Base-by-base conservation (phyloP, 1,140 invertebrate species). In the Hesperophylax magnus region DNA sequence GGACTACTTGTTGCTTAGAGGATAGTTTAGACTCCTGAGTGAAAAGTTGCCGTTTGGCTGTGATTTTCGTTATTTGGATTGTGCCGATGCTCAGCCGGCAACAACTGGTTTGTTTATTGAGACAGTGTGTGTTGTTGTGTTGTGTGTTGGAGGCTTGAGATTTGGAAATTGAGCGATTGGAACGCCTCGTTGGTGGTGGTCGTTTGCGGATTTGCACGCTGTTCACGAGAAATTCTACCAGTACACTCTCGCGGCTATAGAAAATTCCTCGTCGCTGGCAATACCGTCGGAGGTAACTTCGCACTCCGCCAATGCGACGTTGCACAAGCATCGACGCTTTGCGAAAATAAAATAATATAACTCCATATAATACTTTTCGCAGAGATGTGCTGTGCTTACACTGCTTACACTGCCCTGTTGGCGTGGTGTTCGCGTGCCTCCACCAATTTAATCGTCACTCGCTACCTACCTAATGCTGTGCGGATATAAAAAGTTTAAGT, bases 221-320 rank as follows among this genome's bases (percentile, higher is more conserved):
- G 69, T 20, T 20, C 47, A 52, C 69, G 52, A 72, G 69, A 72
- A 53, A 54, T 72, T 72, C 52, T 72, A 72, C 69, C 69, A 72
- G 47, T 72, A 72, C 69, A 53, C 69, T 72, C 69, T 72, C 69
- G 69, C 47, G 4, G 52, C 47, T 24, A n/a, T 22, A 72, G 69
- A 72, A 72, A 72, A 72, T 72, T 72, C 69, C 52, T 72, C 22
- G n/a, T 22, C 47, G 39, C 63, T 39, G 24, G 63, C 63, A 27
- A 54, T 52, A 71, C 20, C 14, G 67, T 71, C 18, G 39, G 39
- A 20, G 18, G 69, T 54, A 22, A 34, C n/a, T 7, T 4, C 18
- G 18, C 24, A 7, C 20, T 18, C 24, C 22, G 20, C 15, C 20
- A 27, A 54, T 54, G 69, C 69, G 69, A 72, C 69, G 69, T 72